Conservation (phyloP, 92 coral and sea anemone genomes). For the Phenganax stokvisi region DNA sequence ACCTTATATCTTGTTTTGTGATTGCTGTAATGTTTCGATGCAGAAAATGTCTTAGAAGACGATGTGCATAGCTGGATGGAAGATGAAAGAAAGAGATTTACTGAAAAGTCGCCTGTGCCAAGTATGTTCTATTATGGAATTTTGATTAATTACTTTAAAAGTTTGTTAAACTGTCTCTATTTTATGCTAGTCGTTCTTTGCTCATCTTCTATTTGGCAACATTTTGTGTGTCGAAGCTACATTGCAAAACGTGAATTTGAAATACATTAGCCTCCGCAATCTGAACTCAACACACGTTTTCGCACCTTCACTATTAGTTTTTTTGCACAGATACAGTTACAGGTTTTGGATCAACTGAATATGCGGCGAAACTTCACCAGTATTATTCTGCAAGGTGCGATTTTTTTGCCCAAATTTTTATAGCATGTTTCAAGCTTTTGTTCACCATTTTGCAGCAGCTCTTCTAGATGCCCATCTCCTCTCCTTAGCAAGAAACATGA, state of each 20-base stretch:
- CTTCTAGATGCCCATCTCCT: too few species aligned
- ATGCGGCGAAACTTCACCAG: conserved; percentile 6
- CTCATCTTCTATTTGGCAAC: too few species aligned
- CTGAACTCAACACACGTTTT: too few species aligned
- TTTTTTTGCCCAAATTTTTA: background rate
- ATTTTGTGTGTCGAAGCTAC: too few species aligned
- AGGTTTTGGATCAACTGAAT: background rate
- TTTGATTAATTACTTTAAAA: background rate
- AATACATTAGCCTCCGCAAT: too few species aligned
- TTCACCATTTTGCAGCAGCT: too few species aligned
- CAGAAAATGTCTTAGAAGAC: conserved; percentile 9
- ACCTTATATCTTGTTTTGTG: background rate
- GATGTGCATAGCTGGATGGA: conserved; percentile 4
- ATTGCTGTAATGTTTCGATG: background rate
- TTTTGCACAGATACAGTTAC: background rate
- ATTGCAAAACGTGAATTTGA: too few species aligned
- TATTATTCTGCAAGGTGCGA: conserved; percentile 19
- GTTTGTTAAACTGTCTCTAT: too few species aligned
- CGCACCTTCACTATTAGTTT: background rate
- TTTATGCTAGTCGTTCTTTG: too few species aligned
- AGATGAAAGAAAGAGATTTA: background rate
- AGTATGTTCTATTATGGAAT: background rate
- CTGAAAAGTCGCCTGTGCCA: conserved; percentile 3
- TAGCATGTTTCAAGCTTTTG: too few species aligned
- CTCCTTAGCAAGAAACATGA: too few species aligned